Percentiles rank a stretch among this genome's conserved stretches.
Evolutionary conservation across 2,797 vertebrate genomes (phyloP).

Genomic region (Natrix natrix): DNA sequence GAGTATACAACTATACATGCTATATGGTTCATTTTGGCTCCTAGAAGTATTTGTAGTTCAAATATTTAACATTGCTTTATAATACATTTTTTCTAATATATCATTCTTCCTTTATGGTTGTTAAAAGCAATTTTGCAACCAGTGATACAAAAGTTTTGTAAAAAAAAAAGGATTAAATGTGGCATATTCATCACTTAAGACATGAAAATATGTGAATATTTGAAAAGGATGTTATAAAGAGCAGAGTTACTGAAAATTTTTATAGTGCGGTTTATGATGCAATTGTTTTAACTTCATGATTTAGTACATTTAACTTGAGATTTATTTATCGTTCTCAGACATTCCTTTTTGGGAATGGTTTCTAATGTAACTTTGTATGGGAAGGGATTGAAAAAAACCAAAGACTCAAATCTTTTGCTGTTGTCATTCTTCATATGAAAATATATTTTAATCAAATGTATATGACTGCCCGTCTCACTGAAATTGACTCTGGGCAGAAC

Average conservation of each 20-base stretch:
- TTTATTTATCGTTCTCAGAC: not conserved
- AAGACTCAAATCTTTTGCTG: not conserved
- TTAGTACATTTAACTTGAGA: not conserved
- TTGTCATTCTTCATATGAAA: conserved; percentile 16
- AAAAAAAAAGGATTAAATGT: not conserved
- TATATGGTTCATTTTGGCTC: not conserved
- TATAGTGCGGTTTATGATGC: not conserved
- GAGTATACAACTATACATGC: not conserved
- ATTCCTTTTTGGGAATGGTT: not conserved
- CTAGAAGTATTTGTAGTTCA: not conserved
- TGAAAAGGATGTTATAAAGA: not conserved
- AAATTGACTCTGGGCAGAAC: not conserved
- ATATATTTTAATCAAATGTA: accelerated
- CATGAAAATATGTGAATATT: not conserved
- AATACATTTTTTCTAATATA: not conserved
- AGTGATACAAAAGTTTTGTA: not conserved
- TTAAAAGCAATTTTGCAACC: not conserved
- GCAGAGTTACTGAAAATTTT: not conserved
- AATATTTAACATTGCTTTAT: not conserved
- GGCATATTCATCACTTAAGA: not conserved
- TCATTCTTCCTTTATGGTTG: not conserved
- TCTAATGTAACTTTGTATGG: not conserved
- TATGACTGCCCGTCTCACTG: not conserved
- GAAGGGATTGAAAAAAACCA: not conserved
- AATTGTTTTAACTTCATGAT: not conserved